These are phyloP conservation scores for Octomys mimax DNA, from an alignment of 2,797 vertebrate species.

Conservation along the genomic window DNA sequence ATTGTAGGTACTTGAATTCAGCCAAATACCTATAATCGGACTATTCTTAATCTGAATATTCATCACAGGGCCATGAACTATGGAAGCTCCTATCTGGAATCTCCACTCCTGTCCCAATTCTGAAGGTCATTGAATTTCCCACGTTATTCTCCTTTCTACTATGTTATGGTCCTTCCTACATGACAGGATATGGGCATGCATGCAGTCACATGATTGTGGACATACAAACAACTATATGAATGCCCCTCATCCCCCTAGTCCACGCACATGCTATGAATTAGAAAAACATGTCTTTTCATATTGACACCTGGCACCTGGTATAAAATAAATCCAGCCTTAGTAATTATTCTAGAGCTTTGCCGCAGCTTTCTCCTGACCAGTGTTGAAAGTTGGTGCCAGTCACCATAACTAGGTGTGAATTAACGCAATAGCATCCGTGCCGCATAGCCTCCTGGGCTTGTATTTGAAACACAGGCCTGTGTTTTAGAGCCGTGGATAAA, in stretches of 20 bases:
- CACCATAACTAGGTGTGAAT: constrained; percentile 84
- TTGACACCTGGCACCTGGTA: constrained; percentile 80
- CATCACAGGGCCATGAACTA: not conserved
- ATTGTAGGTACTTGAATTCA: too few species aligned
- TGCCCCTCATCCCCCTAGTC: not conserved
- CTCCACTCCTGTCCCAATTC: not conserved
- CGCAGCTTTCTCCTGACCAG: constrained; percentile 74
- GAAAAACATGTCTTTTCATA: constrained; percentile 62
- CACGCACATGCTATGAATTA: constrained; percentile 41
- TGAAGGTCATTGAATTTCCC: not conserved
- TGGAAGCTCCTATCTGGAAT: not conserved
- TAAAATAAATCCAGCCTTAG: constrained; percentile 60
- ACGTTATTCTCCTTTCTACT: not conserved
- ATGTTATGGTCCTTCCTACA: not conserved
- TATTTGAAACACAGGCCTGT: constrained; percentile 77
- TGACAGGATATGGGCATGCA: not conserved
- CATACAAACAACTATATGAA: not conserved
- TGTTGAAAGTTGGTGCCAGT: constrained; percentile 84
- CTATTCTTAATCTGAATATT: not conserved
- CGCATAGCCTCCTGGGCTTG: constrained; percentile 73
- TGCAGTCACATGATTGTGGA: not conserved
- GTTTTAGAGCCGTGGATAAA: constrained; percentile 80
- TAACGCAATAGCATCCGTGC: constrained; percentile 60
- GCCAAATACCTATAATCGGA: too few species aligned
- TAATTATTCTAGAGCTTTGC: constrained; percentile 74